These are phyloP conservation scores for Halcyon leucocephala DNA, from an alignment of 2,797 vertebrate species.

Conservation along the genomic window DNA sequence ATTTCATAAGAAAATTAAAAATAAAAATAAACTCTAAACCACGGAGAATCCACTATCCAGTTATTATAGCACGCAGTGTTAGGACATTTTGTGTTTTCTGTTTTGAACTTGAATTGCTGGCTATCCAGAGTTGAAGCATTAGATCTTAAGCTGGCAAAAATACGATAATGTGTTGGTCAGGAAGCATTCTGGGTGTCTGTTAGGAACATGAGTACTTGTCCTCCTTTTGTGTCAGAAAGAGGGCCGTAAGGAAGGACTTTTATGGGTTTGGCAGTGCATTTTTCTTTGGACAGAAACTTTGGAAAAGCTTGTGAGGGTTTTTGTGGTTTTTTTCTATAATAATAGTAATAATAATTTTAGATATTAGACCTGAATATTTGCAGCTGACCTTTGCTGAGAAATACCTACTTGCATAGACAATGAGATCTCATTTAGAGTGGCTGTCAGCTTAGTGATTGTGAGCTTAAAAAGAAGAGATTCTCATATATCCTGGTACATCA, in stretches of 20 bases:
- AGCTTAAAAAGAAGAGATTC: slow-evolving; percentile 29
- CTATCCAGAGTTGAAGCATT: background rate
- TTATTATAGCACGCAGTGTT: background rate
- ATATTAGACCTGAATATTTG: slow-evolving; percentile 5
- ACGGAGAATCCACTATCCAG: background rate
- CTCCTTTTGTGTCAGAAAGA: background rate
- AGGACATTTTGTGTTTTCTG: background rate
- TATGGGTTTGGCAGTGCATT: background rate
- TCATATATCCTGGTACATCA: background rate
- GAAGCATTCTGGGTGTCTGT: background rate
- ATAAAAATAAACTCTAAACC: background rate
- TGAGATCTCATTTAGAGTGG: background rate
- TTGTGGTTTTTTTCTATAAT: background rate
- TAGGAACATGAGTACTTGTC: background rate
- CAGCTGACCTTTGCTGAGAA: slow-evolving; percentile 25
- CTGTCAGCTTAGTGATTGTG: background rate
- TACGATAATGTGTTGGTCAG: background rate
- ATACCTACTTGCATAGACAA: background rate
- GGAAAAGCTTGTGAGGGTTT: background rate
- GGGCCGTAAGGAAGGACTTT: background rate
- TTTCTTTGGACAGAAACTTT: background rate
- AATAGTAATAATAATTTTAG: background rate
- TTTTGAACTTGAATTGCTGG: background rate
- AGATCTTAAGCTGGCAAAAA: background rate
- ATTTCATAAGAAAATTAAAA: background rate